Percentiles rank a stretch among this genome's conserved stretches.
Evolutionary conservation across 2,888 invertebrate species (phyloP).

Genomic region (Chalcosyrphus nemorum): DNA sequence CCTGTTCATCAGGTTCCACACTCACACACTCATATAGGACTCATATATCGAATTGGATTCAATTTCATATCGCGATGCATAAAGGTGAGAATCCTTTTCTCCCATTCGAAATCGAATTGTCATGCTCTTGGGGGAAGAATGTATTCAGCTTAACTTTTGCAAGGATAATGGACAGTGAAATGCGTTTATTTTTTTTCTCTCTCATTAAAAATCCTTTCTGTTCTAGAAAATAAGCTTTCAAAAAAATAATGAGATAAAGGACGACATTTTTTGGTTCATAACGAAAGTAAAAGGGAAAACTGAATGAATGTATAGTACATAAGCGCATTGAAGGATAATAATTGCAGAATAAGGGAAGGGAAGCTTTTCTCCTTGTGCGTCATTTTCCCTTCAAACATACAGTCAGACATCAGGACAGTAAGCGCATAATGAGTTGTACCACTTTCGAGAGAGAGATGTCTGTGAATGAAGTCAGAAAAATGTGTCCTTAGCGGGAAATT

Average conservation of each 20-base stretch:
- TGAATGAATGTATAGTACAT: no score
- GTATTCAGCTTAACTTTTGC: not conserved
- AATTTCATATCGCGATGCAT: slow-evolving; percentile 44
- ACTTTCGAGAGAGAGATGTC: not conserved
- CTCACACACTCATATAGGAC: not conserved
- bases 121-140: not conserved
- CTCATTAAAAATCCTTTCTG: not conserved
- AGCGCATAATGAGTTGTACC: slow-evolving; percentile 30
- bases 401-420: slow-evolving; percentile 13
- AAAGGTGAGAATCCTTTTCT: slow-evolving; percentile 2
- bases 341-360: not conserved
- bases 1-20: not conserved
- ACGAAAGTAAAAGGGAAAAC: not conserved
- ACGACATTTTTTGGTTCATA: not conserved
- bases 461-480: slow-evolving; percentile 33
- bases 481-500: slow-evolving; percentile 57
- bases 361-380: slow-evolving; percentile 5
- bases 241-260: slow-evolving; percentile 2
- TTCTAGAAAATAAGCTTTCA: not conserved
- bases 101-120: not conserved
- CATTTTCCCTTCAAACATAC: not conserved
- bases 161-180: not conserved
- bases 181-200: not conserved
- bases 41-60: slow-evolving; percentile 30
- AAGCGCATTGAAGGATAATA: slow-evolving; percentile 36